phyloP scores from a whole-genome alignment of 2,888 invertebrate genomes.

The Brachylomia viminalis region DNA sequence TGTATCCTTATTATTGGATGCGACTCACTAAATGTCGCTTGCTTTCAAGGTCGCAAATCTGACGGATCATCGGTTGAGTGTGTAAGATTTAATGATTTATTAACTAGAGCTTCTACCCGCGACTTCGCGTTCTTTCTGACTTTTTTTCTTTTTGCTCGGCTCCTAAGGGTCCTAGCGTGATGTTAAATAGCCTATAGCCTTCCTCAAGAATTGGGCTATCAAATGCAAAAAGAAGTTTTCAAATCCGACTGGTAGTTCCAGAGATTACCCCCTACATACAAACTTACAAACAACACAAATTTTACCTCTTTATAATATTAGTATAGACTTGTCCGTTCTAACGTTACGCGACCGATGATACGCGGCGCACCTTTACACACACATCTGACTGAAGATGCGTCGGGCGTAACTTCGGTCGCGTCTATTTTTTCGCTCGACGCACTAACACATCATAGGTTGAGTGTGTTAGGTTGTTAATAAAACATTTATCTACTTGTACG shows the following conservation, averaged over 20 bases:
- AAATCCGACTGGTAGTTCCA: no score
- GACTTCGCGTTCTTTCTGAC: no score
- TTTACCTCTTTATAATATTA: no score
- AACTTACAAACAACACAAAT: no score
- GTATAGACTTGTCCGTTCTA: background rate
- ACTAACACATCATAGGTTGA: background rate
- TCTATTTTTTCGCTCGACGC: background rate
- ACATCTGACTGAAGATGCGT: background rate
- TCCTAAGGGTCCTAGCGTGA: no score
- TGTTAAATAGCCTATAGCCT: no score
- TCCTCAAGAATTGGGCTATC: no score
- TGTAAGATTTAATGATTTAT: background rate
- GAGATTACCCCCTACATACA: no score
- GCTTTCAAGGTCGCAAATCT: background rate
- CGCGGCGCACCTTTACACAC: background rate
- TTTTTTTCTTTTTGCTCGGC: no score
- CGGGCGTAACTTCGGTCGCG: background rate
- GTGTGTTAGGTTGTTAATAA: background rate
- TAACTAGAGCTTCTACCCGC: background rate
- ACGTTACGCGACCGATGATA: background rate
- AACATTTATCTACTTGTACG: background rate
- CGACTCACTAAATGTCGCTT: background rate
- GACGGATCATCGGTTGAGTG: background rate
- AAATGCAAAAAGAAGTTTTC: no score
- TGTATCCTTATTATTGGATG: background rate